These are phyloP conservation scores for Apteryx owenii DNA, from an alignment of 2,113 vertebrate species.

Conservation along the genomic window DNA sequence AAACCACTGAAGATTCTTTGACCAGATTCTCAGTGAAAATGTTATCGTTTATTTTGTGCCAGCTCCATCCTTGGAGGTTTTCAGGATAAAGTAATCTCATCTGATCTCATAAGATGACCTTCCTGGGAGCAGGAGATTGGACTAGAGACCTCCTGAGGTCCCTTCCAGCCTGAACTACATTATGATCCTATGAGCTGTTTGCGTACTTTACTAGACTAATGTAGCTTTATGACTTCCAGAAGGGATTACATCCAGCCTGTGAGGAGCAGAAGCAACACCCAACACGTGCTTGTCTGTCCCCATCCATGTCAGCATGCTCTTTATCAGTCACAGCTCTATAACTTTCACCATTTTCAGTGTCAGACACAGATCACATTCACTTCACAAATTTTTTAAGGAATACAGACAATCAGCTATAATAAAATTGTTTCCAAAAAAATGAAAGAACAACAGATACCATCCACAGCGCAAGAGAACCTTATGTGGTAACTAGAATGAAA, in stretches of 20 bases:
- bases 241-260: too few species aligned
- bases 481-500: background rate
- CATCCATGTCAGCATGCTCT: background rate
- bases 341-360: background rate
- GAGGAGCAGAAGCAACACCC: background rate
- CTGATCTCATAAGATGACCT: background rate
- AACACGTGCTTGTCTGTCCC: background rate
- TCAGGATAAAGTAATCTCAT: background rate
- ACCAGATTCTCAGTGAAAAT: background rate
- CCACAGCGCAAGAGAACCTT: background rate
- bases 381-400: slow-evolving; percentile 40
- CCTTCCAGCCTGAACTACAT: background rate
- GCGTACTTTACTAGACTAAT: background rate
- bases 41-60: background rate
- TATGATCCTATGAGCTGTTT: too few species aligned
- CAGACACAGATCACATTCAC: slow-evolving; percentile 8
- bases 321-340: slow-evolving; percentile 3
- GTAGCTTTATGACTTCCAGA: background rate
- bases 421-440: background rate
- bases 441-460: background rate
- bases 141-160: background rate
- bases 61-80: background rate
- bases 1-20: background rate
- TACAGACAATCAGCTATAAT: slow-evolving; percentile 26
- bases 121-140: too few species aligned